phyloP scores from a whole-genome alignment of 1,140 invertebrate species.

The Trichoplusia ni region DNA sequence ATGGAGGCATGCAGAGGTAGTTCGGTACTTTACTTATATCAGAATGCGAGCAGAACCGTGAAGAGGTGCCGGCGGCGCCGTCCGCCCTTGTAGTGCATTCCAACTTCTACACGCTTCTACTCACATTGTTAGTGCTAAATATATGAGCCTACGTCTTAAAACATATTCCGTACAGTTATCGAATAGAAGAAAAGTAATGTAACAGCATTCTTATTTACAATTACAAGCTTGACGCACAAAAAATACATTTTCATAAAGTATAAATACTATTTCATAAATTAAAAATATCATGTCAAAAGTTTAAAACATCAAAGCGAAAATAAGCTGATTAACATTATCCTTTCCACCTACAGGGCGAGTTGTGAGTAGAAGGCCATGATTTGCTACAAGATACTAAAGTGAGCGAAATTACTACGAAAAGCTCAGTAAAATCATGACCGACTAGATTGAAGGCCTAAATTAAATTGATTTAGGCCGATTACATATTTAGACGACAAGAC shows the following conservation, averaged over 20 bases:
- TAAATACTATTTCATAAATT: constrained; percentile 37
- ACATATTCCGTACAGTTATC: constrained; percentile 37
- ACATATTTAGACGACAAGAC: constrained; percentile 30
- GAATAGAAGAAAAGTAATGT: constrained; percentile 44
- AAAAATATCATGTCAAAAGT: constrained; percentile 38
- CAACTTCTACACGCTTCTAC: constrained; percentile 18
- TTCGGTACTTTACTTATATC: constrained; percentile 60
- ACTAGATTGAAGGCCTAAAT: constrained; percentile 2
- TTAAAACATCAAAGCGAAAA: constrained; percentile 52
- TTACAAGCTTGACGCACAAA: constrained; percentile 65
- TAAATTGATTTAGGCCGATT: constrained; percentile 11
- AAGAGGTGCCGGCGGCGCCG: constrained; percentile 19
- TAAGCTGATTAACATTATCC: constrained; percentile 41
- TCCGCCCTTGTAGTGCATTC: neutral
- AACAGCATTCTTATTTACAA: constrained; percentile 70
- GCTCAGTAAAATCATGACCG: constrained; percentile 15
- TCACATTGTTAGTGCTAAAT: constrained; percentile 11
- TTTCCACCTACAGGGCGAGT: constrained; percentile 23
- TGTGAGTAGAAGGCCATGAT: constrained; percentile 16
- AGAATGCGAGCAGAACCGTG: neutral
- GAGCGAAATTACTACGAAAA: neutral
- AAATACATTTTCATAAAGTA: constrained; percentile 47
- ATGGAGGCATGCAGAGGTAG: constrained; percentile 78
- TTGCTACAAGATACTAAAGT: neutral
- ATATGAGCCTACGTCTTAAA: constrained; percentile 26